Percentiles rank a stretch among this genome's conserved stretches.
Conservation (phyloP, 2,888 invertebrate species). For the Stenotaenia linearis region DNA sequence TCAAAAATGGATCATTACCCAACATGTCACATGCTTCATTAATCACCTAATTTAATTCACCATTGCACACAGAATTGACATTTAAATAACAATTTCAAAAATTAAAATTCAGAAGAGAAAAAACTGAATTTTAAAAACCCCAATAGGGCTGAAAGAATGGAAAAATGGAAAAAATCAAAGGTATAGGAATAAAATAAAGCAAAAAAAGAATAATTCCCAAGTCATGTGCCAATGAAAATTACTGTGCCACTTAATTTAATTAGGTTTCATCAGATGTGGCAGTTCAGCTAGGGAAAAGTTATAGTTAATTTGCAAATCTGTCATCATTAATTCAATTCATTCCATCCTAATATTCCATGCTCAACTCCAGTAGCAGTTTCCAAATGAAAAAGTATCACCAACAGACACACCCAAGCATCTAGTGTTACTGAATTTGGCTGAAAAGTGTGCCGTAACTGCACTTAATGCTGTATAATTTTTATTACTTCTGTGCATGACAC, state of each 20-base stretch:
- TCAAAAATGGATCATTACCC: constrained; percentile 4
- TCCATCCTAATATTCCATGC: neutral
- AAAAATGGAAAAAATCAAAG: neutral
- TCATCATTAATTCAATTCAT: constrained; percentile 9
- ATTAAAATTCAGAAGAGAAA: neutral
- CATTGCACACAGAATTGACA: neutral
- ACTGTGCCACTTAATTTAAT: constrained; percentile 5
- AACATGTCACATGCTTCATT: neutral
- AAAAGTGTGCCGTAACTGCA: neutral
- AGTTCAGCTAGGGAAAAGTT: constrained; percentile 9
- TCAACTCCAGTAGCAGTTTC: neutral
- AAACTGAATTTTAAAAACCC: neutral
- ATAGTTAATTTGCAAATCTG: constrained; percentile 9
- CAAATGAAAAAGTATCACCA: neutral
- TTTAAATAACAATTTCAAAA: neutral
- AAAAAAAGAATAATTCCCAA: neutral
- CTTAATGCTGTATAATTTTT: neutral
- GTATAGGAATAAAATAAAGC: neutral
- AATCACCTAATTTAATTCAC: neutral
- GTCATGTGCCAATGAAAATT: neutral
- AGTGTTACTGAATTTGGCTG: neutral
- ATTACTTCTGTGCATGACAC: neutral
- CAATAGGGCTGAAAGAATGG: neutral
- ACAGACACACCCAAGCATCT: neutral
- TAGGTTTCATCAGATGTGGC: constrained; percentile 9